A percentile compares a stretch with the other conserved stretches of the same genome.
Evolutionary conservation across 2,797 vertebrate species (phyloP).

Genomic region (Epinephelus malabaricus): DNA sequence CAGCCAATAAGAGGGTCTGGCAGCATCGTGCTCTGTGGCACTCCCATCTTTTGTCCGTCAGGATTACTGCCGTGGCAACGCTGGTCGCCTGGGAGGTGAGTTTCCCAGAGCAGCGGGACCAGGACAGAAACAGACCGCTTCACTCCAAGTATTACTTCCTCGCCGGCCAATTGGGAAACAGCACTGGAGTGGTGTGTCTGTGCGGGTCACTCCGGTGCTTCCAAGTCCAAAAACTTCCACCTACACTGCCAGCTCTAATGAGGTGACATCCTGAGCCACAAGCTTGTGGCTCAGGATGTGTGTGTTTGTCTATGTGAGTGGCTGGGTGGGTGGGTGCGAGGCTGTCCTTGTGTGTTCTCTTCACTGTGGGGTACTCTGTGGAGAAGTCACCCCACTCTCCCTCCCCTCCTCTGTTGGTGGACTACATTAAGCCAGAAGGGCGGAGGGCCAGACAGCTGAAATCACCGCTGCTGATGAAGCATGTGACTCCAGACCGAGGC

Average conservation of each 20-base stretch:
- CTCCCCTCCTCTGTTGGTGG: conserved; percentile 65
- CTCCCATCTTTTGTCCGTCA: conserved; percentile 83
- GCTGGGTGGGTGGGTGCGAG: conserved; percentile 72
- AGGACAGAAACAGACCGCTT: conserved; percentile 70
- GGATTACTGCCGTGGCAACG: conserved; percentile 87
- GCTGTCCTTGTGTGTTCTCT: conserved; percentile 73
- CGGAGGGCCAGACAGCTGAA: conserved; percentile 78
- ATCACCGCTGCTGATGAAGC: conserved; percentile 77
- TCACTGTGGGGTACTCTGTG: conserved; percentile 68
- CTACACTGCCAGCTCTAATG: conserved; percentile 72
- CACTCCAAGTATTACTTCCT: conserved; percentile 72
- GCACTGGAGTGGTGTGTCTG: conserved; percentile 61
- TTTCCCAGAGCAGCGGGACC: conserved; percentile 80
- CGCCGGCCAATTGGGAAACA: conserved; percentile 66
- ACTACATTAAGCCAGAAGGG: conserved; percentile 76
- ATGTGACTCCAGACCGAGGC: conserved; percentile 78
- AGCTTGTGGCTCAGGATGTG: no score
- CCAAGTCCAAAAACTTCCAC: conserved; percentile 73
- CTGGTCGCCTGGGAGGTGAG: conserved; percentile 80
- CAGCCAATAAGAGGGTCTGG: conserved; percentile 75
- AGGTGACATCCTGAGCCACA: conserved; percentile 73
- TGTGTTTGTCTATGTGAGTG: conserved; percentile 77
- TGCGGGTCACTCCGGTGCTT: conserved; percentile 46
- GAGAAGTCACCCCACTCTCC: conserved; percentile 82
- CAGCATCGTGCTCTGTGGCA: conserved; percentile 76